Evolutionary conservation across 2,113 vertebrate species (phyloP).

Genomic region (Garra rufa): DNA sequence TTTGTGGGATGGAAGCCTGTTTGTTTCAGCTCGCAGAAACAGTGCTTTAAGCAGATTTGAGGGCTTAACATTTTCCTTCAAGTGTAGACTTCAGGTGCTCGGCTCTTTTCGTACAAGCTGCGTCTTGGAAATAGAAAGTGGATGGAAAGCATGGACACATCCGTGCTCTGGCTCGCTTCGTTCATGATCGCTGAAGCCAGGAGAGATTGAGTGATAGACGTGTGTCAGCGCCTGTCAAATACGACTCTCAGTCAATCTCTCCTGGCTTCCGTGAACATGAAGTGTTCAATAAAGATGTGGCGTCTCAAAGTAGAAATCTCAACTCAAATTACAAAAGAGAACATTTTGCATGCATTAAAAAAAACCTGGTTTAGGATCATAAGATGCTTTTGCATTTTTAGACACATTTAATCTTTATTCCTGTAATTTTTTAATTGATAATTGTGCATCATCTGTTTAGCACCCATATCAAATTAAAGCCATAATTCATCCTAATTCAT

Average conservation of each 20-base stretch:
- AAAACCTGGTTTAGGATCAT: too few species aligned
- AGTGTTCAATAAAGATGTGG: background rate
- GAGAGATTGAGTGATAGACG: background rate
- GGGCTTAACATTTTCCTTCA: background rate
- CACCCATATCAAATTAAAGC: too few species aligned
- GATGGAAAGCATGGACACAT: background rate
- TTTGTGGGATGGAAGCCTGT: background rate
- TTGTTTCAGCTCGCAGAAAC: background rate
- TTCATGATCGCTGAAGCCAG: background rate
- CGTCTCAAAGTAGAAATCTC: too few species aligned
- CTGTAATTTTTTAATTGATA: too few species aligned
- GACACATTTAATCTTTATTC: too few species aligned
- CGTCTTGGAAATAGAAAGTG: background rate
- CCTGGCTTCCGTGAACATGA: background rate
- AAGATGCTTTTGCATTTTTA: too few species aligned
- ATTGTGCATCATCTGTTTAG: too few species aligned
- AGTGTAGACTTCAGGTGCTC: background rate
- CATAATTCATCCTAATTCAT: too few species aligned
- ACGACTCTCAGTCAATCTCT: background rate
- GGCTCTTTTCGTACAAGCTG: background rate
- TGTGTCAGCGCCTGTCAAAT: background rate
- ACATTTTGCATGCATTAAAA: background rate
- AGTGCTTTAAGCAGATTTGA: slow-evolving; percentile 6
- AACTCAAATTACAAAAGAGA: background rate
- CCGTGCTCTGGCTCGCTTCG: background rate